phyloP scores from a whole-genome alignment of 2,113 vertebrate species.

The Paralichthys olivaceus region DNA sequence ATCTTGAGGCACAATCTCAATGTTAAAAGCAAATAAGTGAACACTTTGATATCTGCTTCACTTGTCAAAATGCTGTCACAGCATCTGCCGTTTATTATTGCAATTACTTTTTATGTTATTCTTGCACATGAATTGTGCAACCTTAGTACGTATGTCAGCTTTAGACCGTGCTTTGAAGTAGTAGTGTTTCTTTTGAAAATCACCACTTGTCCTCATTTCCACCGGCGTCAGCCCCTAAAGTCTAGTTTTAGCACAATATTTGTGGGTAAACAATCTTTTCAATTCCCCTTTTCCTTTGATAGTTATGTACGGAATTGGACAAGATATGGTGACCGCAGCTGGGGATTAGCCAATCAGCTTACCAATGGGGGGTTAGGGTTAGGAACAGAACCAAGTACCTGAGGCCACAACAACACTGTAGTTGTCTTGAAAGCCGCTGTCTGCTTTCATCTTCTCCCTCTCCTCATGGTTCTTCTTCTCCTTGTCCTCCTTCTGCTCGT shows the following conservation, averaged over 20 bases:
- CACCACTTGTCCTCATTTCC: background rate
- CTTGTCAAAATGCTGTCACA: background rate
- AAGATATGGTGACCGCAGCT: background rate
- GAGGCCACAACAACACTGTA: conserved; percentile 99
- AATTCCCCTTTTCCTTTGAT: background rate
- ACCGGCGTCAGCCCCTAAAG: background rate
- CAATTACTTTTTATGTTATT: background rate
- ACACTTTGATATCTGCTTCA: background rate
- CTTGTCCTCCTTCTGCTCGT: conserved; percentile 98
- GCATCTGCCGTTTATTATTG: background rate
- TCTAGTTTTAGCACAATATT: background rate
- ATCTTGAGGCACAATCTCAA: no score
- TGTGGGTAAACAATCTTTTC: background rate
- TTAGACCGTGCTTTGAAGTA: background rate
- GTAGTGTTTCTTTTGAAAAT: background rate
- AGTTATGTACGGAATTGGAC: background rate
- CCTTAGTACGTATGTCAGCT: background rate
- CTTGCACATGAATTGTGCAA: background rate
- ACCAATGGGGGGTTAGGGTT: background rate
- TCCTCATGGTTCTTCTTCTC: conserved; percentile 99
- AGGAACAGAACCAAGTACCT: conserved; percentile 79
- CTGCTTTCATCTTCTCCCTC: conserved; percentile 98
- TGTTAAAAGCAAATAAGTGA: no score
- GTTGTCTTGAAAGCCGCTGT: conserved; percentile 98
- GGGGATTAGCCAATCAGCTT: background rate